A percentile compares a stretch with the other conserved stretches of the same genome.
Evolutionary conservation across 2,797 vertebrate genomes (phyloP).

Genomic region (Acanthopagrus latus): DNA sequence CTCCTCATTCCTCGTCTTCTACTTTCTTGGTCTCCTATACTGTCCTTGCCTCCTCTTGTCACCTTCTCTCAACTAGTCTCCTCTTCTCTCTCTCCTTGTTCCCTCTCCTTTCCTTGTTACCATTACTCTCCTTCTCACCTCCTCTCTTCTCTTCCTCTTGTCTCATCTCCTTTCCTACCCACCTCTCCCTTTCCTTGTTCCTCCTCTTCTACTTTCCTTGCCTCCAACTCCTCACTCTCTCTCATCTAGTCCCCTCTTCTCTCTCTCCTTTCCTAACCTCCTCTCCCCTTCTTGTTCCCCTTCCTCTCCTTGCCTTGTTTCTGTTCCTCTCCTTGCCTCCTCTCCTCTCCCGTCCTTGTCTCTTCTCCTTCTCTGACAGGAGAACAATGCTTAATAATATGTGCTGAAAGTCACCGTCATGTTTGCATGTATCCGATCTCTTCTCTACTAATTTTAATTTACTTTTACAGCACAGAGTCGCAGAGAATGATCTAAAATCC

Average conservation of each 20-base stretch:
- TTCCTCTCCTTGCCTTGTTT: too few relatives aligned
- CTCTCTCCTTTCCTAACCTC: too few relatives aligned
- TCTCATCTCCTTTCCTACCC: too few relatives aligned
- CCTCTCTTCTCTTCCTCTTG: not conserved
- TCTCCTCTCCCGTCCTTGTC: not conserved
- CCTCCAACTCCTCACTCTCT: not conserved
- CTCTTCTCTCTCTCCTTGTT: too few relatives aligned
- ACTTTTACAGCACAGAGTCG: constrained; percentile 44
- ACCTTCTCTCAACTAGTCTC: too few relatives aligned
- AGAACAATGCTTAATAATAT: constrained; percentile 10
- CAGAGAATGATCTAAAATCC: constrained; percentile 10
- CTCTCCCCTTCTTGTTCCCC: not conserved
- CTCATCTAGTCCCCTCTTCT: not conserved
- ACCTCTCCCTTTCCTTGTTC: too few relatives aligned
- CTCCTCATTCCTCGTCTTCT: not conserved
- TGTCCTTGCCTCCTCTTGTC: not conserved
- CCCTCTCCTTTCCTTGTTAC: not conserved
- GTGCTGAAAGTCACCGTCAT: not conserved
- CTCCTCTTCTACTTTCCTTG: not conserved
- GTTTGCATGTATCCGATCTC: constrained; percentile 41
- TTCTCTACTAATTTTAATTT: constrained; percentile 25
- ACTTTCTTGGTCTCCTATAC: too few relatives aligned
- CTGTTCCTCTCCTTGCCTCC: not conserved
- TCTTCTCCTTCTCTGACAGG: not conserved
- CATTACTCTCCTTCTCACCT: too few relatives aligned